Evolutionary conservation across 2,888 invertebrate genomes (phyloP).

Genomic region (Thyatira batis): DNA sequence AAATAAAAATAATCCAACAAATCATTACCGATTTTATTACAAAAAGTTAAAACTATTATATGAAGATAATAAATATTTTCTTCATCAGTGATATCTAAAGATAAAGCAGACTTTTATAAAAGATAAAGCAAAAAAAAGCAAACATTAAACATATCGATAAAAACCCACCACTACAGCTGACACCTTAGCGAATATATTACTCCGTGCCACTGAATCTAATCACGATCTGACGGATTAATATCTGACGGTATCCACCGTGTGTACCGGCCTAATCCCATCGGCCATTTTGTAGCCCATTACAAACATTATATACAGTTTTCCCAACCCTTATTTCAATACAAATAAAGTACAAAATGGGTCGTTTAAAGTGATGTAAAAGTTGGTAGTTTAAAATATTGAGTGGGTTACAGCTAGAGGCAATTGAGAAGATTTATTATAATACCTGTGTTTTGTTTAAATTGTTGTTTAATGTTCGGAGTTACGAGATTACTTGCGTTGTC

Average conservation of each 20-base stretch:
- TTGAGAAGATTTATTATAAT: conserved; percentile 73
- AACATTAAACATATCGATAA: no score
- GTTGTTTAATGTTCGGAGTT: conserved; percentile 68
- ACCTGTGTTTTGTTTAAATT: conserved; percentile 69
- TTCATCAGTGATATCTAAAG: no score
- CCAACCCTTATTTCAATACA: conserved; percentile 19
- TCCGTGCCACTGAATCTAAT: conserved; percentile 80
- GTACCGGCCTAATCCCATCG: conserved; percentile 59
- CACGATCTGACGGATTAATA: conserved; percentile 80
- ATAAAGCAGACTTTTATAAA: no score
- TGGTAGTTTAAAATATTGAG: conserved; percentile 47
- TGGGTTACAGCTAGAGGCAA: conserved; percentile 54
- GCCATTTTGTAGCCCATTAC: conserved; percentile 57
- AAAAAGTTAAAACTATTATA: no score
- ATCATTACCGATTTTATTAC: no score
- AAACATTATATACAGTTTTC: conserved; percentile 15
- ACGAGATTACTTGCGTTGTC: conserved; percentile 52
- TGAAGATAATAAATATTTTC: no score
- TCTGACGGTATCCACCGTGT: conserved; percentile 61
- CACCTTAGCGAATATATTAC: conserved; percentile 77
- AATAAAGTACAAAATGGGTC: conserved; percentile 29
- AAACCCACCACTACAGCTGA: conserved; percentile 31
- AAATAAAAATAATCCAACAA: no score
- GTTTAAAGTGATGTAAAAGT: conserved; percentile 13
- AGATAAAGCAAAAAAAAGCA: no score